phyloP scores from a whole-genome alignment of 2,113 vertebrate species.

The Datnioides undecimradiatus region DNA sequence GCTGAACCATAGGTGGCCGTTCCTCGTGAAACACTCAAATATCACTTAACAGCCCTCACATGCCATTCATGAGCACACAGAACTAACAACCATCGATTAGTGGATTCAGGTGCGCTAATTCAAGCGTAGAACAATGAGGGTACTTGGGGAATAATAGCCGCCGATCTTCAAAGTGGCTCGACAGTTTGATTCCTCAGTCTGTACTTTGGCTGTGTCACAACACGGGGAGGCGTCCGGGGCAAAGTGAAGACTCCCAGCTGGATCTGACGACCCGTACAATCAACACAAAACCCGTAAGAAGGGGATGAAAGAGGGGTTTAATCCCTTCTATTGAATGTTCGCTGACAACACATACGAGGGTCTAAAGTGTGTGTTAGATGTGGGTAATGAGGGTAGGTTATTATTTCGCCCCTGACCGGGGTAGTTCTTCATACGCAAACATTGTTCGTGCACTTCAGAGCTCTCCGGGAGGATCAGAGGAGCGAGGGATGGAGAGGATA shows the following conservation, averaged over 20 bases:
- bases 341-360: conserved; percentile 71
- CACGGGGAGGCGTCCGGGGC: conserved; percentile 62
- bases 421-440: conserved; percentile 59
- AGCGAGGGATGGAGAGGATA: conserved; percentile 3
- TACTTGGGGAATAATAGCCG: conserved; percentile 68
- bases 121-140: conserved; percentile 78
- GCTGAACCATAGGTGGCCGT: conserved; percentile 24
- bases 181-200: conserved; percentile 62
- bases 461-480: conserved; percentile 41
- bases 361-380: conserved; percentile 73
- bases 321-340: conserved; percentile 70
- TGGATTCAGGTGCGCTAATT: conserved; percentile 79
- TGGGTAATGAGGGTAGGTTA: conserved; percentile 77
- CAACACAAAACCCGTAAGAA: conserved; percentile 70
- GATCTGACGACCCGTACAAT: conserved; percentile 68
- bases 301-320: conserved; percentile 80
- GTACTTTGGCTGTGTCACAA: conserved; percentile 71
- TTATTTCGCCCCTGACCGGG: conserved; percentile 43
- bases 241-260: conserved; percentile 74
- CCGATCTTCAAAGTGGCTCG: conserved; percentile 75
- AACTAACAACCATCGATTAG: conserved; percentile 71
- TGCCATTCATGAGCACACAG: conserved; percentile 53
- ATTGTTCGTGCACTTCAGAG: conserved; percentile 54
- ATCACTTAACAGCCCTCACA: conserved; percentile 70
- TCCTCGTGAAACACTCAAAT: conserved; percentile 55